Percentiles rank a stretch among this genome's conserved stretches.
Conservation (phyloP, 2,888 invertebrate genomes). For the Conchocele bisecta region DNA sequence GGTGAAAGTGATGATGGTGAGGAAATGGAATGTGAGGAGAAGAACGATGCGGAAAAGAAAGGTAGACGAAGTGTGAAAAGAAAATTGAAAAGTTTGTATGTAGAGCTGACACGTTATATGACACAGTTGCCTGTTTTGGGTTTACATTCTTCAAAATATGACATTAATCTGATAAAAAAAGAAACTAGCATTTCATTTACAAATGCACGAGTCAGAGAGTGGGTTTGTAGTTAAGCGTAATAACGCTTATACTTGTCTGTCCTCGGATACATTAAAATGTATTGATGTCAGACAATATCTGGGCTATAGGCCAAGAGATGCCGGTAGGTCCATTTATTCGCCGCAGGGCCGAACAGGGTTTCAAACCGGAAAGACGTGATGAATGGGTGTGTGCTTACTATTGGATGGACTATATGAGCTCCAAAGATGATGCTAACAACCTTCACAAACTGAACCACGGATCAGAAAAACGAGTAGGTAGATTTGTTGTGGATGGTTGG, state of each 20-base stretch:
- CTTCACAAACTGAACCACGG: background rate
- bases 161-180: constrained; percentile 24
- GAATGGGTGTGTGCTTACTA: constrained; percentile 12
- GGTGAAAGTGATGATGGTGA: background rate
- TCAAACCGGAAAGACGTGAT: constrained; percentile 1
- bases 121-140: constrained; percentile 10
- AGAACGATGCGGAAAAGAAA: background rate
- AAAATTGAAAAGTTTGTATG: too few species aligned
- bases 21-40: background rate
- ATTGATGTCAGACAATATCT: constrained; percentile 1
- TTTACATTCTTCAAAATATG: constrained; percentile 31
- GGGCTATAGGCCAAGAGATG: too few species aligned
- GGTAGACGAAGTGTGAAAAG: background rate
- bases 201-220: constrained; percentile 2
- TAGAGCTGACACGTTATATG: background rate
- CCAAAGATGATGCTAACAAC: too few species aligned
- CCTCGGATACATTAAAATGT: background rate
- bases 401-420: constrained; percentile 10
- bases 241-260: constrained; percentile 15
- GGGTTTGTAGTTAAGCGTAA: constrained; percentile 5
- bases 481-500: background rate
- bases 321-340: too few species aligned
- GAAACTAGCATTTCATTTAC: background rate
- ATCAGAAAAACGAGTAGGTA: background rate
- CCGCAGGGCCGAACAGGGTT: too few species aligned